These are phyloP conservation scores for Leistus spinibarbis DNA, from an alignment of 2,888 invertebrate species.

Conservation along the genomic window DNA sequence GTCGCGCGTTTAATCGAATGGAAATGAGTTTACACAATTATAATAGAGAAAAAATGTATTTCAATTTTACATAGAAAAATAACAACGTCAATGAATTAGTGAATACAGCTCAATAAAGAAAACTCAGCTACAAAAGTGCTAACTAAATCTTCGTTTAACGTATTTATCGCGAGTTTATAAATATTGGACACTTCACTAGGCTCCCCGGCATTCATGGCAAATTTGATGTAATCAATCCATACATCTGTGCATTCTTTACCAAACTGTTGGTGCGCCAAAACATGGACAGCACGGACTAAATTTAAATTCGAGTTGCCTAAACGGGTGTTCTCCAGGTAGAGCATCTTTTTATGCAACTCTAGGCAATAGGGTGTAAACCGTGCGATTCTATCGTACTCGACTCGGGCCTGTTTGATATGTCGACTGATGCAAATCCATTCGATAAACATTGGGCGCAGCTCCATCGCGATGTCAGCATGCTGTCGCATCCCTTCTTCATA, in stretches of 20 bases:
- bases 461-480: conserved; percentile 59
- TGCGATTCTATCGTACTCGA: conserved; percentile 65
- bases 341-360: conserved; percentile 53
- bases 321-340: conserved; percentile 61
- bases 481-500: conserved; percentile 58
- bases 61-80: not conserved
- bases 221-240: conserved; percentile 76
- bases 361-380: conserved; percentile 48
- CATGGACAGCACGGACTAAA: conserved; percentile 65
- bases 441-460: conserved; percentile 66
- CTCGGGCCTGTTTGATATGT: conserved; percentile 65
- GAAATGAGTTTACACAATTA: no score
- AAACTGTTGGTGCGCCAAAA: conserved; percentile 69
- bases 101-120: conserved; percentile 18
- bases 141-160: conserved; percentile 25
- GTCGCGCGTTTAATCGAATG: no score
- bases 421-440: conserved; percentile 59
- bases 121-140: conserved; percentile 21
- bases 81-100: not conserved
- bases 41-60: no score
- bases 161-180: conserved; percentile 32
- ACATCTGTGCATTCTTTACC: conserved; percentile 68
- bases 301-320: conserved; percentile 50
- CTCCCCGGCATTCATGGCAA: conserved; percentile 50
- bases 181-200: conserved; percentile 16